phyloP scores from a whole-genome alignment of 2,888 invertebrate species.

The Cepaea hortensis region DNA sequence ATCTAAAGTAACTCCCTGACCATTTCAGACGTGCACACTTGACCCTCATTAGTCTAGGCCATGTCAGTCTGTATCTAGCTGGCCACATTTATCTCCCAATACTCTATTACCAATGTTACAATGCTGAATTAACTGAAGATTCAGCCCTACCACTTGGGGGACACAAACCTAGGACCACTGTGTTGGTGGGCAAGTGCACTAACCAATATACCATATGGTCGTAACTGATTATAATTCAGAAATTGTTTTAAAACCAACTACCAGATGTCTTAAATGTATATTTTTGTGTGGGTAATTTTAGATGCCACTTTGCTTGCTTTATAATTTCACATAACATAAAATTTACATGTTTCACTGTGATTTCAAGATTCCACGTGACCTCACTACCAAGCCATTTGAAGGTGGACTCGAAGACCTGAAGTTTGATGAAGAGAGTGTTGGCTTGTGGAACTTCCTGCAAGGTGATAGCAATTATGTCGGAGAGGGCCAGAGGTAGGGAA shows the following conservation, averaged over 20 bases:
- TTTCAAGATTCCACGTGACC: slow-evolving; percentile 39
- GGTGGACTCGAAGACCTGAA: slow-evolving; percentile 94
- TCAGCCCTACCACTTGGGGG: too few species aligned
- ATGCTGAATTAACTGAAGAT: too few species aligned
- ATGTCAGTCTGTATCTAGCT: too few species aligned
- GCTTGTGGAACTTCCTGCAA: slow-evolving; percentile 94
- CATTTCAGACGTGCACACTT: too few species aligned
- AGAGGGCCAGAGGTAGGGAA: slow-evolving; percentile 82
- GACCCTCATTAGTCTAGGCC: too few species aligned
- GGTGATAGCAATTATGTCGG: slow-evolving; percentile 84
- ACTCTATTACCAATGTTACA: too few species aligned
- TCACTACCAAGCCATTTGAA: slow-evolving; percentile 79
- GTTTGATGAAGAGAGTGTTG: slow-evolving; percentile 91
- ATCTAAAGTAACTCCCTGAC: too few species aligned
- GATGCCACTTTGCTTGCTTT: background rate
- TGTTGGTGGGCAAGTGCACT: too few species aligned
- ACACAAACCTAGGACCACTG: too few species aligned
- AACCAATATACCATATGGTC: too few species aligned
- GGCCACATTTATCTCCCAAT: too few species aligned
- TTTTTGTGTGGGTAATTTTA: background rate
- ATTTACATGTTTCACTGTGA: background rate
- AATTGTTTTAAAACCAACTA: background rate
- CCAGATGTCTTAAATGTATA: background rate
- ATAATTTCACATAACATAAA: background rate
- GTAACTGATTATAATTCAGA: too few species aligned